Conservation (phyloP, 53 echinoderm and acorn worm species). For the Luidia sarsii region DNA sequence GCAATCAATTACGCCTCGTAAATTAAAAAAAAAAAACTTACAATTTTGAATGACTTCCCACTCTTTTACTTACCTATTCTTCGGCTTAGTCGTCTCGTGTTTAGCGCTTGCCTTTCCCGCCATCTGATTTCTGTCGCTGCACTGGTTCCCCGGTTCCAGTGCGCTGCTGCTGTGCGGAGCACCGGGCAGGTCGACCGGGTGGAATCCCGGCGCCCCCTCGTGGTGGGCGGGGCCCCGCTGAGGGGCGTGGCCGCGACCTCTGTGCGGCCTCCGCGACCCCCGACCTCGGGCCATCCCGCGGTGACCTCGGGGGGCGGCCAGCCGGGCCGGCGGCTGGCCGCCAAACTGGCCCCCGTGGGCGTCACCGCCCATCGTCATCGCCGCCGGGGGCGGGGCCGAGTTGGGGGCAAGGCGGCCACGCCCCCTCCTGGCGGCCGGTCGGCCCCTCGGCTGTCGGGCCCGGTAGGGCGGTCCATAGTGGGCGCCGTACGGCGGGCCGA, state of each 20-base stretch:
- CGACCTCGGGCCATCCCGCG: no score
- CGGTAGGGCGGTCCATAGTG: background rate
- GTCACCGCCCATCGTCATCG: no score
- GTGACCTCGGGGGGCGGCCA: background rate
- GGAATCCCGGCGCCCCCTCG: no score
- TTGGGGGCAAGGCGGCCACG: conserved; percentile 21
- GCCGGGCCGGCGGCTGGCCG: background rate
- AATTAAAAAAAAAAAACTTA: background rate
- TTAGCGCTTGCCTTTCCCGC: conserved; percentile 1
- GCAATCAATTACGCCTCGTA: background rate
- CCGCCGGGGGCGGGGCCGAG: background rate
- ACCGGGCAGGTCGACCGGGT: background rate
- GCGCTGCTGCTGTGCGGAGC: background rate
- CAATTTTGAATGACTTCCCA: no score
- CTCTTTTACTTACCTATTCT: conserved; percentile 12
- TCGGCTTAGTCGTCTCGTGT: background rate
- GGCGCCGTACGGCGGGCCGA: background rate
- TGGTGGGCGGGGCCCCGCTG: background rate
- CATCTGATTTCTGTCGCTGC: no score
- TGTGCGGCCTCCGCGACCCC: no score
- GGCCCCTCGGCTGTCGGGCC: background rate
- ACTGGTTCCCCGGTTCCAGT: no score
- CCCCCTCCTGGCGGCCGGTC: conserved; percentile 17
- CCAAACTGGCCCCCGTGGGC: no score
- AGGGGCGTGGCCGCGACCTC: background rate